Conservation (phyloP, 2,888 invertebrate species). For the Drepanosiphum platanoidis region DNA sequence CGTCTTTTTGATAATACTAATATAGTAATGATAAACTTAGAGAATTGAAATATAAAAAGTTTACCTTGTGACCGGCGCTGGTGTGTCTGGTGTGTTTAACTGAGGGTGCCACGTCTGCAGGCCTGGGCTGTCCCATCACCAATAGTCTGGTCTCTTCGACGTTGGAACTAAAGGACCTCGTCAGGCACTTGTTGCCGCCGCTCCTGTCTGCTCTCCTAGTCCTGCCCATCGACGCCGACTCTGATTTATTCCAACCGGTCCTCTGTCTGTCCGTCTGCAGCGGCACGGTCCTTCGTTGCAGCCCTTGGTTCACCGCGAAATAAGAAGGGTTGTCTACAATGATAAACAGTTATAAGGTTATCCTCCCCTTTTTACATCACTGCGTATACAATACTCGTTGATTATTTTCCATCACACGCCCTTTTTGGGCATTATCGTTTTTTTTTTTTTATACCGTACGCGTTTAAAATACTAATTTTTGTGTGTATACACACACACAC, state of each 20-base stretch:
- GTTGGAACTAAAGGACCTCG: constrained; percentile 75
- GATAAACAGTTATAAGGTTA: constrained; percentile 52
- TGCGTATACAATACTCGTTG: constrained; percentile 45
- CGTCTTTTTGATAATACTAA: too few species aligned
- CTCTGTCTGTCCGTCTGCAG: constrained; percentile 66
- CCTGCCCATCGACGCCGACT: constrained; percentile 65
- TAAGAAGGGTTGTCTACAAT: constrained; percentile 78
- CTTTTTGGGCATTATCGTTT: constrained; percentile 22
- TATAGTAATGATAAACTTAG: too few species aligned
- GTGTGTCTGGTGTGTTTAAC: constrained; percentile 66
- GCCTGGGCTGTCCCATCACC: constrained; percentile 76
- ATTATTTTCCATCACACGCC: constrained; percentile 57
- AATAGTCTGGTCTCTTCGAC: constrained; percentile 75
- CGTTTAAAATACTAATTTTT: constrained; percentile 45
- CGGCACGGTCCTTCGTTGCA: constrained; percentile 64
- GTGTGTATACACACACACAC: neutral
- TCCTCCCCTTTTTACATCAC: neutral
- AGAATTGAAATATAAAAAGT: neutral
- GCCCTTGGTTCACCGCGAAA: constrained; percentile 73
- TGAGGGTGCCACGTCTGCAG: constrained; percentile 76
- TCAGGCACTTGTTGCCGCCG: constrained; percentile 68
- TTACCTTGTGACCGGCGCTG: constrained; percentile 63
- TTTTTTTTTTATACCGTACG: neutral
- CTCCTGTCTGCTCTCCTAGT: constrained; percentile 62
- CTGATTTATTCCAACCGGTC: constrained; percentile 66